phyloP scores from a whole-genome alignment of 2,113 vertebrate species.

The Parus major region DNA sequence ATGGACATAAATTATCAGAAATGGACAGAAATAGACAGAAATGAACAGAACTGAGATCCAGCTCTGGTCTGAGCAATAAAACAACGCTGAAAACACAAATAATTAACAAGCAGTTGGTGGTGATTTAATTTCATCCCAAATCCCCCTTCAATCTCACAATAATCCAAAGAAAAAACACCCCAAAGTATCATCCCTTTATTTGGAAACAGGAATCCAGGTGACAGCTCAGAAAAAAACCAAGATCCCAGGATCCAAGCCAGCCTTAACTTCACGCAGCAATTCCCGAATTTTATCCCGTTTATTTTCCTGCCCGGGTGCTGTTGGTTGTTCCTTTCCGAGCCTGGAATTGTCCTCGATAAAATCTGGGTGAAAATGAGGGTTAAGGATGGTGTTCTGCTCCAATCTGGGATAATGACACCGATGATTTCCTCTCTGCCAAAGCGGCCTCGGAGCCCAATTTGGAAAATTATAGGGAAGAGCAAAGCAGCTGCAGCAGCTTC shows the following conservation, averaged over 20 bases:
- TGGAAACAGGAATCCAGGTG: not conserved
- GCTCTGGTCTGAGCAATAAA: not conserved
- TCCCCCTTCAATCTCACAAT: not conserved
- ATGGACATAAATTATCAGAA: no score
- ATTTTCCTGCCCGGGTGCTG: accelerated
- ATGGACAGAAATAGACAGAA: accelerated
- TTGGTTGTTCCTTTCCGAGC: not conserved
- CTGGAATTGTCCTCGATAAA: not conserved
- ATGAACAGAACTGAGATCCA: not conserved
- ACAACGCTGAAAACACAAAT: not conserved
- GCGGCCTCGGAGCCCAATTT: not conserved
- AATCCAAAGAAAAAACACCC: not conserved
- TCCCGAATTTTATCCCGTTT: not conserved
- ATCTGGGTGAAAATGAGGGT: not conserved
- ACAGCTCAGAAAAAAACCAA: not conserved
- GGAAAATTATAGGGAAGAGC: slow-evolving; percentile 41
- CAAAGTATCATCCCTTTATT: not conserved
- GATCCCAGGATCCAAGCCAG: not conserved
- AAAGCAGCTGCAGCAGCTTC: slow-evolving; percentile 7
- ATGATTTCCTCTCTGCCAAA: not conserved
- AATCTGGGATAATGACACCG: not conserved
- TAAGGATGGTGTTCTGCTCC: not conserved
- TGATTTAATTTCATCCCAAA: not conserved
- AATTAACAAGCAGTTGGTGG: not conserved
- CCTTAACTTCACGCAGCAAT: accelerated